Evolutionary conservation across 2,888 invertebrate species (phyloP).

Genomic region (Seira musarum): DNA sequence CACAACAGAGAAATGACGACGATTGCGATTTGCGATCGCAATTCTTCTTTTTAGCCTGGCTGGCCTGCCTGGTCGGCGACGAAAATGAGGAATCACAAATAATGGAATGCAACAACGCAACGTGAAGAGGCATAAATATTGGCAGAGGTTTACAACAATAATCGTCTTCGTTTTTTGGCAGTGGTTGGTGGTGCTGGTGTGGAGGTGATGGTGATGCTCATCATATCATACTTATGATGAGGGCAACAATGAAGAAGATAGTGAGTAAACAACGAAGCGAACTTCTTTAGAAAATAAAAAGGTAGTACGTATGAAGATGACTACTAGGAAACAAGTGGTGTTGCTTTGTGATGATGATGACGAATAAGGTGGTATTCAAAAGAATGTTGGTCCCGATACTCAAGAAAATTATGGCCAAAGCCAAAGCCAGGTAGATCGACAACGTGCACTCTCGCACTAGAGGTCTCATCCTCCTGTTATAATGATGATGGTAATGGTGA

Average conservation of each 20-base stretch:
- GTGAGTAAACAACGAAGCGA: not conserved
- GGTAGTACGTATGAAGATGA: not conserved
- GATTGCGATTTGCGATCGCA: too few relatives aligned
- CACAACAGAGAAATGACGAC: too few relatives aligned
- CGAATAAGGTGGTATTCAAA: not conserved
- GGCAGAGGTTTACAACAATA: not conserved
- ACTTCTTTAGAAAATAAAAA: not conserved
- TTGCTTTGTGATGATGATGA: not conserved
- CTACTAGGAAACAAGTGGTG: not conserved
- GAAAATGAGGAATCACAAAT: too few relatives aligned
- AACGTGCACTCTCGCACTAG: not conserved
- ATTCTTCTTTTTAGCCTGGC: too few relatives aligned
- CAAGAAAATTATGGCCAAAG: not conserved
- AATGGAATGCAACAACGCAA: not conserved
- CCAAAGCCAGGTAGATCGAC: not conserved
- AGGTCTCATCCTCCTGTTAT: not conserved
- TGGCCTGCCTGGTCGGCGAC: too few relatives aligned
- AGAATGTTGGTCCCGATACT: not conserved
- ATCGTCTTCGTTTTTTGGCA: not conserved
- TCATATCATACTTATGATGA: too few relatives aligned
- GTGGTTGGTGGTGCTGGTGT: too few relatives aligned
- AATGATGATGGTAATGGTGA: too few relatives aligned
- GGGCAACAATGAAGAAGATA: not conserved
- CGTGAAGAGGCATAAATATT: constrained; percentile 7
- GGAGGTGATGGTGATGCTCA: not conserved